A percentile compares a stretch with the other conserved stretches of the same genome.
Conservation (phyloP, 2,113 vertebrate genomes). For the Tautogolabrus adspersus region DNA sequence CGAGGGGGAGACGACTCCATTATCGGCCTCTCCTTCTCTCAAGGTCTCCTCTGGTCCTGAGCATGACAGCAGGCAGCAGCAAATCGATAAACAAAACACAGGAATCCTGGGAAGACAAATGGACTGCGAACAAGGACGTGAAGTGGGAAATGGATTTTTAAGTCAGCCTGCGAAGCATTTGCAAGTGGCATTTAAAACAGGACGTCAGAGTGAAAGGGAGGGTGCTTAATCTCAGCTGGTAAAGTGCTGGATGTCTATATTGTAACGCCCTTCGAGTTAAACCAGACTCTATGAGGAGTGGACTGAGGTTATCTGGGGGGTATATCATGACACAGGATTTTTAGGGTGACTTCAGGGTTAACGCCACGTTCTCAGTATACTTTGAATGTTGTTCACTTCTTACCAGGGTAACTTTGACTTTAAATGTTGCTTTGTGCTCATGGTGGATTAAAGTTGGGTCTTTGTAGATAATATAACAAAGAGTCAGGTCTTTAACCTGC, state of each 20-base stretch:
- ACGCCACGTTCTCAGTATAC: no score
- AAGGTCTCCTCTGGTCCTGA: slow-evolving; percentile 57
- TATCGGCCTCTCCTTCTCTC: slow-evolving; percentile 47
- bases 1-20: slow-evolving; percentile 65
- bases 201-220: slow-evolving; percentile 27
- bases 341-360: no score
- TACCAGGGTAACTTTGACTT: no score
- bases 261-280: background rate
- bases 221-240: slow-evolving; percentile 11
- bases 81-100: slow-evolving; percentile 78
- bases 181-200: slow-evolving; percentile 74
- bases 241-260: slow-evolving; percentile 38
- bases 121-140: slow-evolving; percentile 63
- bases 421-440: no score
- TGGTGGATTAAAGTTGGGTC: no score
- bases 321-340: no score
- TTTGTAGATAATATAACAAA: no score
- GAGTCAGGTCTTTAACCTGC: no score
- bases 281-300: background rate
- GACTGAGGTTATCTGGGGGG: background rate
- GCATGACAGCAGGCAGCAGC: slow-evolving; percentile 63
- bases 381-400: no score
- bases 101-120: slow-evolving; percentile 76
- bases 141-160: slow-evolving; percentile 80
- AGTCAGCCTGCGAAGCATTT: slow-evolving; percentile 71